phyloP scores from a whole-genome alignment of 2,797 vertebrate species.

The Neosilurus hyrtlii region DNA sequence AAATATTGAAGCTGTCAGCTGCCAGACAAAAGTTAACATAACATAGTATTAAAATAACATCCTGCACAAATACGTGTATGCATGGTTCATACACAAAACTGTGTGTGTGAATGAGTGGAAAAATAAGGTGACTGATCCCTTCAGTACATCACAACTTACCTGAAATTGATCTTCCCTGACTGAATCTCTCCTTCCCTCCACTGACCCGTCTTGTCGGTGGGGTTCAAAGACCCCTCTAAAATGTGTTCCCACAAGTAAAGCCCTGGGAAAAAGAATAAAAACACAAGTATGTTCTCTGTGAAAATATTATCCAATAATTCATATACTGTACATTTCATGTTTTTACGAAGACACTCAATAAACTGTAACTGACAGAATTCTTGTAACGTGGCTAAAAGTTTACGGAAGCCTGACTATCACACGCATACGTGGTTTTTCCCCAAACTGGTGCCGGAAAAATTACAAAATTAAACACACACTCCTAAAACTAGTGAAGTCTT shows the following conservation, averaged over 20 bases:
- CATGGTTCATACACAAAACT: background rate
- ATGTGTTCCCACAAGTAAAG: constrained; percentile 97
- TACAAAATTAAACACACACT: background rate
- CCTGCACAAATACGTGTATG: background rate
- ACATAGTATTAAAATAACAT: background rate
- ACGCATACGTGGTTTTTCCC: background rate
- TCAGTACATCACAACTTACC: constrained; percentile 69
- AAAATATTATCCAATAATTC: background rate
- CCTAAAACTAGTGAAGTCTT: background rate
- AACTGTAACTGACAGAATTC: background rate
- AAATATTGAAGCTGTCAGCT: too few species aligned
- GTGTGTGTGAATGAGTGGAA: background rate
- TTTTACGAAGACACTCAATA: background rate
- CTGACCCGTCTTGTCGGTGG: constrained; percentile 81
- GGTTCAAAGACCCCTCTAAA: constrained; percentile 85
- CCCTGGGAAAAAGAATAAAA: constrained; percentile 69
- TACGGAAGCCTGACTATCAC: background rate
- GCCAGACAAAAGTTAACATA: too few species aligned
- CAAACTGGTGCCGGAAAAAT: too few species aligned
- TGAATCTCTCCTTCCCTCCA: constrained; percentile 90
- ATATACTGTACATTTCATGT: background rate
- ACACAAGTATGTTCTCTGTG: background rate
- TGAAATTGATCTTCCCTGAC: constrained; percentile 83
- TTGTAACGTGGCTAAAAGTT: background rate
- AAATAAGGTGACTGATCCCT: background rate